A percentile compares a stretch with the other conserved stretches of the same genome.
These are phyloP conservation scores for Helicoverpa assulta DNA, from an alignment of 2,888 invertebrate genomes.

Conservation along the genomic window DNA sequence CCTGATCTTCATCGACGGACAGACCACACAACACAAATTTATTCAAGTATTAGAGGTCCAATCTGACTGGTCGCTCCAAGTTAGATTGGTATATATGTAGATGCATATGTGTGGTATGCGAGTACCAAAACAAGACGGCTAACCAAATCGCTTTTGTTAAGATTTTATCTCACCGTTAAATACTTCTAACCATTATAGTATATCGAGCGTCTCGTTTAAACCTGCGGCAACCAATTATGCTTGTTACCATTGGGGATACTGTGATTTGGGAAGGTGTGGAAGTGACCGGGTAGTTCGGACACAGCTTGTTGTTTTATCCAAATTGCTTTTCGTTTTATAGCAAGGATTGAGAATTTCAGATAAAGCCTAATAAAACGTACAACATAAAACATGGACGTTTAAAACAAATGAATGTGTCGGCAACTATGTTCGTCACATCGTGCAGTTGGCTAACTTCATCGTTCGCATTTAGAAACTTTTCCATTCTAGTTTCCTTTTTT, in stretches of 20 bases:
- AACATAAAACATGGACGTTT: conserved; percentile 12
- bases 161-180: conserved; percentile 90
- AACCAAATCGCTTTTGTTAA: conserved; percentile 90
- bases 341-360: conserved; percentile 13
- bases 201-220: conserved; percentile 84
- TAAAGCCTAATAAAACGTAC: conserved; percentile 12
- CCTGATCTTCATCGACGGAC: conserved; percentile 62
- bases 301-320: conserved; percentile 45
- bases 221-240: conserved; percentile 83
- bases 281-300: conserved; percentile 52
- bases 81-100: conserved; percentile 86
- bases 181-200: conserved; percentile 88
- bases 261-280: conserved; percentile 72
- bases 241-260: conserved; percentile 80
- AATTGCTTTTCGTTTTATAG: conserved; percentile 49
- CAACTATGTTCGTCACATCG: conserved; percentile 21
- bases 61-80: conserved; percentile 69
- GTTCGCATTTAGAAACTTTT: conserved; percentile 22
- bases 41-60: conserved; percentile 70
- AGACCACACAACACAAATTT: conserved; percentile 58
- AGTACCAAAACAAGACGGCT: conserved; percentile 89
- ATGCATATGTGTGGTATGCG: conserved; percentile 85
- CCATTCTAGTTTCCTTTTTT: neutral
- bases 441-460: conserved; percentile 19
- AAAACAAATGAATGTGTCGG: neutral